These are phyloP conservation scores for Hipposideros armiger DNA, from an alignment of 2,113 vertebrate species.

Conservation along the genomic window DNA sequence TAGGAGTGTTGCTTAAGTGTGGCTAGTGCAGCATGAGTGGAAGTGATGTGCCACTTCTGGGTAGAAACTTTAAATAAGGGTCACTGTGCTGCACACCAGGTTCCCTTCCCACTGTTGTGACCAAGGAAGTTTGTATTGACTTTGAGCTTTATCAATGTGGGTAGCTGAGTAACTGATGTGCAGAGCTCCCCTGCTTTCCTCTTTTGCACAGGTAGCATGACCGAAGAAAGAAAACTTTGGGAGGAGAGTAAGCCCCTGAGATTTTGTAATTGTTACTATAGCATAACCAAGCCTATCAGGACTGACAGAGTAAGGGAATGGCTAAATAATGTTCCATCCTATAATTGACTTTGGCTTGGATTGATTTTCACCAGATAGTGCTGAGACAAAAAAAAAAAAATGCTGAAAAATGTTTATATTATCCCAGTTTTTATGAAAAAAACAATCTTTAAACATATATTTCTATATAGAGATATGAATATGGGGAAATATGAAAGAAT, in stretches of 20 bases:
- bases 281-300: background rate
- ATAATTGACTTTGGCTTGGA: background rate
- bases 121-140: background rate
- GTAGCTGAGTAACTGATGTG: background rate
- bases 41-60: background rate
- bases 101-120: background rate
- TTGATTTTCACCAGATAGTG: background rate
- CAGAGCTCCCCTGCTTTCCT: background rate
- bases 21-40: background rate
- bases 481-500: background rate
- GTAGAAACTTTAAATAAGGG: background rate
- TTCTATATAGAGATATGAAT: slow-evolving; percentile 18
- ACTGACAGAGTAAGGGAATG: background rate
- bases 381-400: slow-evolving; percentile 49
- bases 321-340: background rate
- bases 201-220: background rate
- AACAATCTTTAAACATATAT: slow-evolving; percentile 29
- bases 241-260: background rate
- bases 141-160: background rate
- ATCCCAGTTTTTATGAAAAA: slow-evolving; percentile 48
- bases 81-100: background rate
- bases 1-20: background rate
- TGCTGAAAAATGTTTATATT: slow-evolving; percentile 24
- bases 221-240: background rate
- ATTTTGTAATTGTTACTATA: background rate